Conservation (phyloP, 2,113 vertebrate species). For the Ceyx cyanopectus region DNA sequence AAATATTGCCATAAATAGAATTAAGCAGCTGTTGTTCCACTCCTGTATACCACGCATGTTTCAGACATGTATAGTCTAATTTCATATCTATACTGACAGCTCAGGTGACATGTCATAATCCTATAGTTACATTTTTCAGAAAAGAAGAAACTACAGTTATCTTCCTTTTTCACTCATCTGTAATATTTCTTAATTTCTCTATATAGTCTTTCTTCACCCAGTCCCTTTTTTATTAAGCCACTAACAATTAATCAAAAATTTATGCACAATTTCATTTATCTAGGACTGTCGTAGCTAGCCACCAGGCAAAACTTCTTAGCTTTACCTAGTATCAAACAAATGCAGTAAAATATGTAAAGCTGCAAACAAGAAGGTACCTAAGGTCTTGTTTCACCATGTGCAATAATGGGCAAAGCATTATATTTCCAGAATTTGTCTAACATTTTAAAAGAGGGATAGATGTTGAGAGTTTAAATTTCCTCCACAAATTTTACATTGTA, state of each 20-base stretch:
- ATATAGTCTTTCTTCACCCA: background rate
- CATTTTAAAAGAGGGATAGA: background rate
- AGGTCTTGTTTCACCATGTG: too few relatives aligned
- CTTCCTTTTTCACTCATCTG: background rate
- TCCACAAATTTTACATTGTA: conserved; percentile 7
- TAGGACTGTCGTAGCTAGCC: too few relatives aligned
- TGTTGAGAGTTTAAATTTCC: background rate
- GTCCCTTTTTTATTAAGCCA: too few relatives aligned
- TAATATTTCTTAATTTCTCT: background rate
- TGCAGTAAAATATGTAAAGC: too few relatives aligned
- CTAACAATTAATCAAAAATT: too few relatives aligned
- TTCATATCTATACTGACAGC: background rate
- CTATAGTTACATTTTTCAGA: background rate
- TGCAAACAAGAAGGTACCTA: too few relatives aligned
- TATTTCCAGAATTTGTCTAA: background rate
- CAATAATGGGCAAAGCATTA: background rate
- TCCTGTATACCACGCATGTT: background rate
- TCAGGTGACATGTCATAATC: background rate
- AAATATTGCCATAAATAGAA: background rate
- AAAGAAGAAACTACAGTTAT: background rate
- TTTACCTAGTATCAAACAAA: too few relatives aligned
- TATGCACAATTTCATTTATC: too few relatives aligned
- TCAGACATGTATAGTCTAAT: background rate
- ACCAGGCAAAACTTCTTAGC: too few relatives aligned
- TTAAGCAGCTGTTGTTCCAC: background rate